Conservation (phyloP, 2,888 invertebrate genomes). For the Drosophila greeni region DNA sequence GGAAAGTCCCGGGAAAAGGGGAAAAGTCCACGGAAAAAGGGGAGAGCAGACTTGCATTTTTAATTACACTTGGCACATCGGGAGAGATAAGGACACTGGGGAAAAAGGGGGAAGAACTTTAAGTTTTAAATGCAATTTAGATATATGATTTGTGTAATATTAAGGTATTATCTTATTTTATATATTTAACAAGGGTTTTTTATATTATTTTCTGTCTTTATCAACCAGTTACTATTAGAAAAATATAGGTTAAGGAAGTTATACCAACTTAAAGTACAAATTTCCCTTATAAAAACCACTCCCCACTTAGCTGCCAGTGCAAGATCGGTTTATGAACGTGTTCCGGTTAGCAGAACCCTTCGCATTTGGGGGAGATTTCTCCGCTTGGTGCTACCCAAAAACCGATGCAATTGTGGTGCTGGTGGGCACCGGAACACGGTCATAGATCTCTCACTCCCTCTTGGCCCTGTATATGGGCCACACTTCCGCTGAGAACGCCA, state of each 20-base stretch:
- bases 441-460: constrained; percentile 21
- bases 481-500: constrained; percentile 51
- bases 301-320: too few species aligned
- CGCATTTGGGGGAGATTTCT: constrained; percentile 2
- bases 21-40: background rate
- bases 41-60: constrained; percentile 60
- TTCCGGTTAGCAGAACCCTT: constrained; percentile 9
- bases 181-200: too few species aligned
- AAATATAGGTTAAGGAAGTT: too few species aligned
- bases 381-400: constrained; percentile 3
- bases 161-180: background rate
- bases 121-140: background rate
- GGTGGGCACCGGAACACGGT: constrained; percentile 29
- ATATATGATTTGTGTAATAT: too few species aligned
- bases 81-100: constrained; percentile 46
- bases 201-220: too few species aligned
- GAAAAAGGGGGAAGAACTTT: background rate
- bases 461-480: constrained; percentile 49
- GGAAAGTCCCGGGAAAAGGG: constrained; percentile 26
- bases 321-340: constrained; percentile 2
- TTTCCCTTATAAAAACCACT: too few species aligned
- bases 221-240: too few species aligned
- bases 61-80: constrained; percentile 65
- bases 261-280: too few species aligned
- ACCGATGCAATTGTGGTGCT: constrained; percentile 23